Conservation (phyloP, 2,888 invertebrate species). For the Cosmia pyralina region DNA sequence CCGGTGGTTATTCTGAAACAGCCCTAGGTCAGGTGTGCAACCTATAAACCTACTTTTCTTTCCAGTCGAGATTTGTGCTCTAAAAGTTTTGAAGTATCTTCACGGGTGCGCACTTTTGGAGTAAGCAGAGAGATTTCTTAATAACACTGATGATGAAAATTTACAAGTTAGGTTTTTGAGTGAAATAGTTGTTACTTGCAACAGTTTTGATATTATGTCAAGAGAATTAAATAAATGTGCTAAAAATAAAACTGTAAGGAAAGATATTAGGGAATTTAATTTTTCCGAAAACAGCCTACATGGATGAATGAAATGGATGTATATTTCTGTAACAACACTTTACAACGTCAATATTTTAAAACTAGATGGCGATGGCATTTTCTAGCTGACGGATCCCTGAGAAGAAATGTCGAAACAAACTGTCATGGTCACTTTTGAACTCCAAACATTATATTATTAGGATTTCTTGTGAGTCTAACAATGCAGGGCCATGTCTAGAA, state of each 20-base stretch:
- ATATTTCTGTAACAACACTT: too few species aligned
- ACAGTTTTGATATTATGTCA: not conserved
- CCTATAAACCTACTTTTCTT: conserved; percentile 72
- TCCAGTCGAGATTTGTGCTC: conserved; percentile 61
- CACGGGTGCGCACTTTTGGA: not conserved
- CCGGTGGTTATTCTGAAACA: conserved; percentile 26
- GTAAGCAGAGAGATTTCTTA: not conserved
- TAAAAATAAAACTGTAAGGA: not conserved
- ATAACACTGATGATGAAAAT: not conserved
- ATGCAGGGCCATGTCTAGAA: too few species aligned
- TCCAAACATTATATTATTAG: too few species aligned
- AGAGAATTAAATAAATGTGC: not conserved
- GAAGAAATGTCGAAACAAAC: too few species aligned
- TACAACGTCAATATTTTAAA: too few species aligned
- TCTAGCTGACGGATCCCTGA: too few species aligned
- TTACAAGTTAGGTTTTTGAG: not conserved
- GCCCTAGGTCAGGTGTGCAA: conserved; percentile 63
- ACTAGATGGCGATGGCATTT: too few species aligned
- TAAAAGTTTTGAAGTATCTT: conserved; percentile 57
- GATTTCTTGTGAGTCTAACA: too few species aligned
- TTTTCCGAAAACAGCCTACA: not conserved
- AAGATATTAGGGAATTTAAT: not conserved
- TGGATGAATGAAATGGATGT: too few species aligned
- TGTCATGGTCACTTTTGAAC: too few species aligned
- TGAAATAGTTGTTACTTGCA: not conserved